These are phyloP conservation scores for Protaetia brevitarsis DNA, from an alignment of 1,140 invertebrate species.

Conservation along the genomic window DNA sequence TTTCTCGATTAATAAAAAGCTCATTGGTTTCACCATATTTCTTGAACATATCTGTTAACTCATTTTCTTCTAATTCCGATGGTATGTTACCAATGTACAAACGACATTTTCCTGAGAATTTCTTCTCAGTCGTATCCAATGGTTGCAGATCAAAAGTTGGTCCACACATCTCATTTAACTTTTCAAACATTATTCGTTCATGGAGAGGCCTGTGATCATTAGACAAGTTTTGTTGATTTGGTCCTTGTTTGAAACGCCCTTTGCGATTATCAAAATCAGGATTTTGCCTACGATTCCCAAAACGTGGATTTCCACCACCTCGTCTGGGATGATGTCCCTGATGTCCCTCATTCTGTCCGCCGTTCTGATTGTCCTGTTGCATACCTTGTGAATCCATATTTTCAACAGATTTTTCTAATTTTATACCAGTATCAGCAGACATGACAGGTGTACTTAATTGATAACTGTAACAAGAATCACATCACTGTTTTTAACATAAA, in stretches of 20 bases:
- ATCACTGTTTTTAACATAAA: no score
- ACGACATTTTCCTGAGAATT: conserved; percentile 87
- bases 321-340: not conserved
- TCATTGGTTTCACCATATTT: conserved; percentile 87
- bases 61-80: conserved; percentile 81
- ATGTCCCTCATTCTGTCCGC: not conserved
- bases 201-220: conserved; percentile 38
- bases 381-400: not conserved
- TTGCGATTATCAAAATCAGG: conserved; percentile 11
- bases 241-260: conserved; percentile 12
- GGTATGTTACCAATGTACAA: conserved; percentile 94
- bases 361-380: not conserved
- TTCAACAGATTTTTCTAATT: conserved; percentile 14
- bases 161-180: conserved; percentile 64
- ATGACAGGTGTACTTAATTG: not conserved
- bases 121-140: conserved; percentile 67
- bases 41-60: conserved; percentile 80
- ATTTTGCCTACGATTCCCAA: conserved; percentile 1
- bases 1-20: conserved; percentile 90
- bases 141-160: conserved; percentile 70
- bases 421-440: conserved; percentile 16
- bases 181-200: conserved; percentile 55
- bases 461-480: conserved; percentile 4
- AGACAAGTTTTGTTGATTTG: conserved; percentile 21
- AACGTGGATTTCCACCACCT: conserved; percentile 21